Percentiles rank a stretch among this genome's conserved stretches.
phyloP scores from a whole-genome alignment of 2,113 vertebrate species.

The Cynopterus brachyotis region DNA sequence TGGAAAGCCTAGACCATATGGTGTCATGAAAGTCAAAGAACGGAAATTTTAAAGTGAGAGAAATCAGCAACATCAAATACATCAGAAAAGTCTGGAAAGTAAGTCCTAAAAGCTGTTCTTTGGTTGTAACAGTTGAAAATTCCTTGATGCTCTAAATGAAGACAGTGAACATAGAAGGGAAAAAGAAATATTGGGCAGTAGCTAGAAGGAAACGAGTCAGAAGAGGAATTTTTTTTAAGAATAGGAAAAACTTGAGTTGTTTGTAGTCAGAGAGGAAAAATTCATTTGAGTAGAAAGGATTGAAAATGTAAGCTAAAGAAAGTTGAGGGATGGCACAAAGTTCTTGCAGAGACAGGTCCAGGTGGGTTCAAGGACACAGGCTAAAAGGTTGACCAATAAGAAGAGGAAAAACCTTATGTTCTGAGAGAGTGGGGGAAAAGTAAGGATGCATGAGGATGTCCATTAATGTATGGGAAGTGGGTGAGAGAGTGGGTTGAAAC shows the following conservation, averaged over 20 bases:
- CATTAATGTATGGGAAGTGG: neutral
- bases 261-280: neutral
- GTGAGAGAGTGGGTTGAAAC: neutral
- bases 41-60: neutral
- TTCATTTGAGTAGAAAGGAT: neutral
- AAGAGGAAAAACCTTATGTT: neutral
- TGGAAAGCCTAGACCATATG: neutral
- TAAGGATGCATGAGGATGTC: neutral
- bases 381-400: neutral
- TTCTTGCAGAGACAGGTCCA: neutral
- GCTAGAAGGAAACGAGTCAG: neutral
- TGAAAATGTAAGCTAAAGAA: neutral
- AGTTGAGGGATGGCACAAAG: neutral
- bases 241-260: neutral
- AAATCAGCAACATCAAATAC: neutral
- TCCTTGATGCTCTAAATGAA: neutral
- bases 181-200: neutral
- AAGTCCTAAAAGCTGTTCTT: neutral
- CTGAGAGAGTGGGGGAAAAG: neutral
- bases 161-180: neutral
- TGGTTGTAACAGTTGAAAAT: neutral
- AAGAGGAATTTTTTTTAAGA: neutral
- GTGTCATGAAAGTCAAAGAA: neutral
- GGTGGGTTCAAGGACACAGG: neutral
- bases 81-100: neutral